Conservation (phyloP, 2,888 invertebrate genomes). For the Melieria crassipennis region DNA sequence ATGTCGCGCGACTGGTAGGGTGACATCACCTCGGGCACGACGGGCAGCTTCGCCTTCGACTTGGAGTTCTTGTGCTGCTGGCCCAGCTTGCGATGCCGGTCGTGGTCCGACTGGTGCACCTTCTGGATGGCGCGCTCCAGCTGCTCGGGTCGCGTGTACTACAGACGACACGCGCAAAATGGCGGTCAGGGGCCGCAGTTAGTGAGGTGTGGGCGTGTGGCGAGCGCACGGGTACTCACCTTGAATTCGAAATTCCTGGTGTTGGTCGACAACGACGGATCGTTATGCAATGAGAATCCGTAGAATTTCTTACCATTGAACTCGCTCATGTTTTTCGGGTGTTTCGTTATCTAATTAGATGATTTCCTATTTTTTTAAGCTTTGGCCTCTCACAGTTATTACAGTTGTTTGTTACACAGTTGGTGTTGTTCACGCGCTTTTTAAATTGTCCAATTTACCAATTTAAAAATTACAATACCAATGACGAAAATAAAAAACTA, state of each 20-base stretch:
- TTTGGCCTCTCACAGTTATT: constrained; percentile 5
- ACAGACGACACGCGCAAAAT: neutral
- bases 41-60: constrained; percentile 36
- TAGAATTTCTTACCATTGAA: constrained; percentile 47
- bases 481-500: constrained; percentile 22
- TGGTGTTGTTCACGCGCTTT: constrained; percentile 19
- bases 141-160: constrained; percentile 46
- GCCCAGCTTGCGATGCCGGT: constrained; percentile 25
- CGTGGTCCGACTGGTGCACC: constrained; percentile 42
- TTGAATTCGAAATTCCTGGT: constrained; percentile 50
- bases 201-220: neutral
- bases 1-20: constrained; percentile 45
- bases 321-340: constrained; percentile 41
- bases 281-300: constrained; percentile 46
- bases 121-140: constrained; percentile 50
- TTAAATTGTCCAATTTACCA: constrained; percentile 11
- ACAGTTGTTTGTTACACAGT: constrained; percentile 1
- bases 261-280: constrained; percentile 47
- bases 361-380: neutral
- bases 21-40: constrained; percentile 38
- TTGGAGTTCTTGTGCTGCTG: constrained; percentile 45
- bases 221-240: constrained; percentile 37
- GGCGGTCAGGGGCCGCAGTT: neutral
- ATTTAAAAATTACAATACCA: constrained; percentile 27
- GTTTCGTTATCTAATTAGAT: neutral